phyloP scores from a whole-genome alignment of 2,888 invertebrate genomes.

The Panzeria rudis region DNA sequence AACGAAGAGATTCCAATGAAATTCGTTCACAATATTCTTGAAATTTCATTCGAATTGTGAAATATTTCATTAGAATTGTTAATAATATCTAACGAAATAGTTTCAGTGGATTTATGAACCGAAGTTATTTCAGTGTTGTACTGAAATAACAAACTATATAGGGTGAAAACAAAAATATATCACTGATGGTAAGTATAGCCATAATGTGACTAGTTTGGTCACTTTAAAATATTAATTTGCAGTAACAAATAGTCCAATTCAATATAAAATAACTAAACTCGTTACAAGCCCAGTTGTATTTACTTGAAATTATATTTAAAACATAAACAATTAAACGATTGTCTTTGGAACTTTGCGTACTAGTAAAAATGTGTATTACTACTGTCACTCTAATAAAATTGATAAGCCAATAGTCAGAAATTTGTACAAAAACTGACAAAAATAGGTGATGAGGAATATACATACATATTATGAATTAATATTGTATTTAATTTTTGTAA shows the following conservation, averaged over 20 bases:
- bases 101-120: no score
- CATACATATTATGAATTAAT: neutral
- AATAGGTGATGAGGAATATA: conserved; percentile 21
- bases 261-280: conserved; percentile 7
- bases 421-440: conserved; percentile 6
- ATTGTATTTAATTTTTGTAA: neutral
- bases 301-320: neutral
- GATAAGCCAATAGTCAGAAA: conserved; percentile 21
- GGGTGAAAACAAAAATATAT: neutral
- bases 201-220: conserved; percentile 20
- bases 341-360: conserved; percentile 38
- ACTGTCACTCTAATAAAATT: conserved; percentile 55
- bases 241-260: conserved; percentile 10
- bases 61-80: no score
- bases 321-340: neutral
- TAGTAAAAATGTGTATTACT: conserved; percentile 35
- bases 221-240: conserved; percentile 16
- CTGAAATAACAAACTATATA: no score
- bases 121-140: no score
- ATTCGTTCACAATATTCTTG: no score
- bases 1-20: no score
- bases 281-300: conserved; percentile 7
- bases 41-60: no score
- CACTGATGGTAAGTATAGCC: neutral
- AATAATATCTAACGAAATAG: no score